These are phyloP conservation scores for Cosmia pyralina DNA, from an alignment of 2,888 invertebrate genomes.

Conservation along the genomic window DNA sequence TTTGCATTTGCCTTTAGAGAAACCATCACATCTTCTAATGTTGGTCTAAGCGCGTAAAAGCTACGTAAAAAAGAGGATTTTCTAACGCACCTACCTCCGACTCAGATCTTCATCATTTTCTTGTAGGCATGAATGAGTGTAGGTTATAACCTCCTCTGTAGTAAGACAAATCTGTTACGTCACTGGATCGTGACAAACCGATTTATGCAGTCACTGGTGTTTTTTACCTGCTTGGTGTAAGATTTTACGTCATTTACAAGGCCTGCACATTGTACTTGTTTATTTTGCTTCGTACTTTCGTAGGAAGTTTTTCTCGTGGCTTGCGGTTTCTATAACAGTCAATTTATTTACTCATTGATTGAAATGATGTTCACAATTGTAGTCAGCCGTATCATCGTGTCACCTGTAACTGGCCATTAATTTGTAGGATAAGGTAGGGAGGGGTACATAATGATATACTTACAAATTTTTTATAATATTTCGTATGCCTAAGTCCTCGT, in stretches of 20 bases:
- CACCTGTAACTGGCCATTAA: background rate
- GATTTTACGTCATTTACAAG: background rate
- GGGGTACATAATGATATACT: background rate
- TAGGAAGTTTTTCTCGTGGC: background rate
- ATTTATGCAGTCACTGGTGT: conserved; percentile 10
- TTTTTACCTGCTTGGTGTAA: conserved; percentile 22
- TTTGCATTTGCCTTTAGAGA: background rate
- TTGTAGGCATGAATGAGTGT: background rate
- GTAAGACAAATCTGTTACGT: conserved; percentile 12
- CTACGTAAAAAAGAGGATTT: conserved; percentile 6
- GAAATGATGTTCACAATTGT: background rate
- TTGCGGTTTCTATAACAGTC: conserved; percentile 7
- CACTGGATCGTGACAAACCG: conserved; percentile 26
- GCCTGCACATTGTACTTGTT: background rate
- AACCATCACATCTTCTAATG: background rate
- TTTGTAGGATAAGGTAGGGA: background rate
- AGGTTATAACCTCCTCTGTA: background rate
- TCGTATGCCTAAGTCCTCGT: no score
- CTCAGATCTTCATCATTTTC: background rate
- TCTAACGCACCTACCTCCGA: background rate
- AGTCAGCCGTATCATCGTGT: background rate
- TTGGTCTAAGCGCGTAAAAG: background rate
- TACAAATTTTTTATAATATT: background rate
- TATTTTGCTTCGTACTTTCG: background rate
- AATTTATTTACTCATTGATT: background rate